These are phyloP conservation scores for Pedicia rivosa DNA, from an alignment of 2,888 invertebrate genomes.

Conservation along the genomic window DNA sequence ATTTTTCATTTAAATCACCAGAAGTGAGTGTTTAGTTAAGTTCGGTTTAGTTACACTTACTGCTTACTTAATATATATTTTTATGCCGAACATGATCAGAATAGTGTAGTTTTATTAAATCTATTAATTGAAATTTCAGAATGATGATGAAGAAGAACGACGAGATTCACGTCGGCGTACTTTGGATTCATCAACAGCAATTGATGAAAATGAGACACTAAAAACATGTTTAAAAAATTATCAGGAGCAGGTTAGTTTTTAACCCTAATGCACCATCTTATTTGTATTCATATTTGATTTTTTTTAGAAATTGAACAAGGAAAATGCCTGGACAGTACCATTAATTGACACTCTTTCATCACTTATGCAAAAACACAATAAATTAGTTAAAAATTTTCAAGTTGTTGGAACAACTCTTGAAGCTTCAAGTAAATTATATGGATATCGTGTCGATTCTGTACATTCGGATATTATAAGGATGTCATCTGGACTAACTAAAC, in stretches of 20 bases:
- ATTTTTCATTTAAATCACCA: too few species aligned
- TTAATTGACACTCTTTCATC: constrained; percentile 74
- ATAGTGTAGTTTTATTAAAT: too few species aligned
- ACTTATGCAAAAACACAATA: constrained; percentile 53
- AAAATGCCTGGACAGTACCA: constrained; percentile 78
- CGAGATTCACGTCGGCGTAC: too few species aligned
- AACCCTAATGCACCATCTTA: neutral
- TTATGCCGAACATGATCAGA: too few species aligned
- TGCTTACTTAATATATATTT: too few species aligned
- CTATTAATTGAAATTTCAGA: too few species aligned
- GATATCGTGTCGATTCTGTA: constrained; percentile 71
- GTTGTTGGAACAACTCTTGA: constrained; percentile 75
- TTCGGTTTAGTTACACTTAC: too few species aligned
- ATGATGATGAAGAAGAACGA: too few species aligned
- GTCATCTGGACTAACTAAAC: constrained; percentile 39
- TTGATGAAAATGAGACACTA: constrained; percentile 46
- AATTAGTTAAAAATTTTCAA: constrained; percentile 54
- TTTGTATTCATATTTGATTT: constrained; percentile 7
- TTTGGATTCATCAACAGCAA: too few species aligned
- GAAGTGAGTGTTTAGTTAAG: too few species aligned
- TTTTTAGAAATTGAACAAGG: constrained; percentile 65
- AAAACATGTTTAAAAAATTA: constrained; percentile 62
- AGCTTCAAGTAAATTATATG: constrained; percentile 78
- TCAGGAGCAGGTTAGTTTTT: constrained; percentile 52
- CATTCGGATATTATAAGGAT: constrained; percentile 68